phyloP scores from a whole-genome alignment of 1,140 invertebrate species.

The Drosophila ironensis region DNA sequence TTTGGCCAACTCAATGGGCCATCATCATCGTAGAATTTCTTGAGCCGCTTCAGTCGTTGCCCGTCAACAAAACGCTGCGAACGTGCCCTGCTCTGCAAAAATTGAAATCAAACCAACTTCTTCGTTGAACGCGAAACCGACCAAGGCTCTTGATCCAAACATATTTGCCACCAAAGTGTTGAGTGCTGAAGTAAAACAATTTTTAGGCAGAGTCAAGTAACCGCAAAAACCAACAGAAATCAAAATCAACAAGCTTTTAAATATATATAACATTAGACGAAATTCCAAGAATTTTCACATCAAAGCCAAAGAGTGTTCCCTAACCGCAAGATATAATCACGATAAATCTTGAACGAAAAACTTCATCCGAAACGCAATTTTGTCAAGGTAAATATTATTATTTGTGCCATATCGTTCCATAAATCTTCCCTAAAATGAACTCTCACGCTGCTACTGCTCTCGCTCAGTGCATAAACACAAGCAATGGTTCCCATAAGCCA shows the following conservation, averaged over 20 bases:
- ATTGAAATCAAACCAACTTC: background rate
- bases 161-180: background rate
- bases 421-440: slow-evolving; percentile 55
- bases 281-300: background rate
- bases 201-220: background rate
- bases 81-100: slow-evolving; percentile 37
- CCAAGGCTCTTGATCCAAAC: background rate
- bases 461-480: slow-evolving; percentile 36
- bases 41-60: slow-evolving; percentile 75
- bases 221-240: too few species aligned
- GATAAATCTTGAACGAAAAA: background rate
- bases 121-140: slow-evolving; percentile 9
- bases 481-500: slow-evolving; percentile 29
- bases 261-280: background rate
- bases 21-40: slow-evolving; percentile 53
- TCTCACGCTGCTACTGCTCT: slow-evolving; percentile 15
- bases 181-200: background rate
- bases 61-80: slow-evolving; percentile 67
- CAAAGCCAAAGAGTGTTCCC: background rate
- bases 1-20: slow-evolving; percentile 47
- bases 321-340: background rate
- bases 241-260: background rate
- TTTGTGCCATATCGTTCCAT: slow-evolving; percentile 40
- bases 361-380: slow-evolving; percentile 10
- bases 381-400: slow-evolving; percentile 63